Base-by-base conservation (phyloP, 2,888 invertebrate genomes). In the Stratiomys singularior region DNA sequence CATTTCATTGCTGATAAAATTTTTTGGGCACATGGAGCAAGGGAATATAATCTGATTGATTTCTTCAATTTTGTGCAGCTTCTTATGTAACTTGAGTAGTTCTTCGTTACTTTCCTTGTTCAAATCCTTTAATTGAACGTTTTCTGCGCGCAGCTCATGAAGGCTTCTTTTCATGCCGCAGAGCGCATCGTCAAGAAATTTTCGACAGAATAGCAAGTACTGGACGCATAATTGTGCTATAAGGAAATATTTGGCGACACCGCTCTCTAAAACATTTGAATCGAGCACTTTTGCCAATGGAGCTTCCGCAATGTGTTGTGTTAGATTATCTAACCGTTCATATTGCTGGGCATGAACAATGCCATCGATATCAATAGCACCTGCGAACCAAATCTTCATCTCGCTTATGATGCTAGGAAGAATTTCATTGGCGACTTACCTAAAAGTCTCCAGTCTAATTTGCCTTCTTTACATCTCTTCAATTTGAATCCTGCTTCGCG, bases 1-100 rank as follows among this genome's bases (percentile, higher is more conserved):
- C 4, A 87, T 84, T 64, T 87, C 87, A 77, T 86, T 86, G 80
- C 85, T 87, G 1, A 86, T 82, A 63, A 87, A 87, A 74, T 85
- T 87, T 80, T 87, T 87, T 0, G 86, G 83, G 76, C 87, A 87
- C 66, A 85, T 76, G 58, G 86, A 85, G 77, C 87, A 87, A 1
- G 87, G 86, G 77, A 83, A 87, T 27, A 87, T 83, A 1, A 86
- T 83, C 78, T 87, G 85, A 77, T 85, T 84, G 60, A 87, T 85
- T 5, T 84, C 81, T 77, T 87, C 86, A 28, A 86, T 84, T 79
- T 85, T 83, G 1, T 84, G 85, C 15, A 87, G 82, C 79, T 84
- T 84, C 67, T 86, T 86, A 66, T 87, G 83, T 47, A 87, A 80
- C 30, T 85, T 84, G 1, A 86, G 58, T 28, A 87, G 82, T 79